Conservation (phyloP, 2,113 vertebrate genomes). For the Sander lucioperca region DNA sequence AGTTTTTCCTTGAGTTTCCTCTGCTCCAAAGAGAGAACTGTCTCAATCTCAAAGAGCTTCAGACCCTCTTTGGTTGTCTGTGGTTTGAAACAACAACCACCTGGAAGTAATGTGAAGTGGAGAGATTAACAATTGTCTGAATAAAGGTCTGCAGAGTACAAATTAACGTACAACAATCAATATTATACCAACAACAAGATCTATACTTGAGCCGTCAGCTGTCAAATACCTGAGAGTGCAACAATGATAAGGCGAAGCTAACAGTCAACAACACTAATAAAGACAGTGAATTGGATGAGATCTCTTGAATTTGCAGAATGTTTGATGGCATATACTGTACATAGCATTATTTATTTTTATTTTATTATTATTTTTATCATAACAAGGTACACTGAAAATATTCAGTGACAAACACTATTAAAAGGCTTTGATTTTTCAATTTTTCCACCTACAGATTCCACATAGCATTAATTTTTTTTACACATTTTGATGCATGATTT, state of each 20-base stretch:
- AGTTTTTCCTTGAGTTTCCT: constrained; percentile 67
- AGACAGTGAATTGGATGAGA: neutral
- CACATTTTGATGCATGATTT: neutral
- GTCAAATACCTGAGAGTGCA: neutral
- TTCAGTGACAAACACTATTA: no score
- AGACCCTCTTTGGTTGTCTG: constrained; percentile 66
- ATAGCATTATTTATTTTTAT: neutral
- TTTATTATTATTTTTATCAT: no score
- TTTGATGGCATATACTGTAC: neutral
- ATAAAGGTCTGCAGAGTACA: neutral
- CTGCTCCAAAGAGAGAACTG: constrained; percentile 74
- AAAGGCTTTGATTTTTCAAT: no score
- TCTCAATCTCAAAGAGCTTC: constrained; percentile 79
- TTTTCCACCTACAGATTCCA: no score
- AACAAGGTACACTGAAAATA: no score
- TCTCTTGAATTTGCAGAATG: neutral
- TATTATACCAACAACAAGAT: neutral
- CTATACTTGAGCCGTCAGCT: neutral
- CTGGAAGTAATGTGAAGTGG: constrained; percentile 35
- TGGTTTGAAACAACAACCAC: constrained; percentile 81
- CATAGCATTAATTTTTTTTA: neutral
- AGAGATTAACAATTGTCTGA: neutral
- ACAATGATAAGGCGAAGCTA: neutral
- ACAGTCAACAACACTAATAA: neutral
- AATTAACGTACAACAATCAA: neutral